Evolutionary conservation across 2,113 vertebrate genomes (phyloP).

Genomic region (Hypomesus transpacificus): DNA sequence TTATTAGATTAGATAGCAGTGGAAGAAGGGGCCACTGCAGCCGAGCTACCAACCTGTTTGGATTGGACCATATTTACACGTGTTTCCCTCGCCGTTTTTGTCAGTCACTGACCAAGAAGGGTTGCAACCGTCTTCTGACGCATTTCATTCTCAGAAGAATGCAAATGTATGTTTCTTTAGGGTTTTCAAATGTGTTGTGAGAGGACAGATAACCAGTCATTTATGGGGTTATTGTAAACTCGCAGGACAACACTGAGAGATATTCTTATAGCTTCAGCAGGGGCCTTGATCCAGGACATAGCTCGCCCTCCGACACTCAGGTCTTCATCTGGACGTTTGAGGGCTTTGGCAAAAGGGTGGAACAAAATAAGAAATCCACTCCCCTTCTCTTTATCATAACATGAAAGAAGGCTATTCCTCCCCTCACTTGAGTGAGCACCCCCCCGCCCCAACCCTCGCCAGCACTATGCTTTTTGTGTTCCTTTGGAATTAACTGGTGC

Average conservation of each 20-base stretch:
- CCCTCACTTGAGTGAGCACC: conserved; percentile 13
- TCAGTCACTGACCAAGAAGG: neutral
- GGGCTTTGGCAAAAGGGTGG: conserved; percentile 6
- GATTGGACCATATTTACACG: neutral
- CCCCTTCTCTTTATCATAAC: conserved; percentile 32
- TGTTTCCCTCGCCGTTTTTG: neutral
- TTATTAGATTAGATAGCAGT: conserved; percentile 35
- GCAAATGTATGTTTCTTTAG: too few species aligned
- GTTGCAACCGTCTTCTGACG: too few species aligned
- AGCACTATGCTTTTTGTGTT: conserved; percentile 40
- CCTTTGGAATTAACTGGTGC: conserved; percentile 58
- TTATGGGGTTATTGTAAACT: too few species aligned
- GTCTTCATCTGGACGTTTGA: conserved; percentile 20
- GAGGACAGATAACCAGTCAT: too few species aligned
- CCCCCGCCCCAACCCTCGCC: neutral
- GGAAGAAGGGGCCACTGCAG: conserved; percentile 7
- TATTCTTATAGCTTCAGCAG: neutral
- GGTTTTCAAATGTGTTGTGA: too few species aligned
- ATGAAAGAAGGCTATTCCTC: conserved; percentile 48
- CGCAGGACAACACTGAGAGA: too few species aligned
- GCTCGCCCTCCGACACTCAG: neutral
- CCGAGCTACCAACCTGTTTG: neutral
- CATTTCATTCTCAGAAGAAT: too few species aligned
- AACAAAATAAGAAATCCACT: conserved; percentile 22
- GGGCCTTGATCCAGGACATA: neutral